Evolutionary conservation across 2,888 invertebrate species (phyloP).

Genomic region (Silvanus unidentatus): DNA sequence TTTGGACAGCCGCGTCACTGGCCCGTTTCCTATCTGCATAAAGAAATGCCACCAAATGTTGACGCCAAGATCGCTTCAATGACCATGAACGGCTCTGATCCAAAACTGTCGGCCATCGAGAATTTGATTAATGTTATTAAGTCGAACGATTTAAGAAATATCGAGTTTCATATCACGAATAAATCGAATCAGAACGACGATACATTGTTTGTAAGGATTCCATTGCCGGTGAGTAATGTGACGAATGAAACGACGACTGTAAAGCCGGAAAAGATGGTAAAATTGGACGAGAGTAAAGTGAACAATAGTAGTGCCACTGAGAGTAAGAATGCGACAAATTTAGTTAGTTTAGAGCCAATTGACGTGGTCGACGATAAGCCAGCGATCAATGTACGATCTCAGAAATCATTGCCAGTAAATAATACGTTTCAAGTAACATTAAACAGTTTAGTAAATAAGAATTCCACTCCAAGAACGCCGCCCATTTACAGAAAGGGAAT

Average conservation of each 20-base stretch:
- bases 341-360: constrained; percentile 18
- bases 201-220: constrained; percentile 40
- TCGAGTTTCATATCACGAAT: constrained; percentile 41
- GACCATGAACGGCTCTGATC: constrained; percentile 16
- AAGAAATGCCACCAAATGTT: constrained; percentile 67
- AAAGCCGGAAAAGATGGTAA: constrained; percentile 8
- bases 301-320: constrained; percentile 13
- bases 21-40: constrained; percentile 79
- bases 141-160: constrained; percentile 39
- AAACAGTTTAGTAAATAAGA: not conserved
- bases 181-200: constrained; percentile 38
- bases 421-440: not conserved
- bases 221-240: constrained; percentile 39
- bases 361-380: constrained; percentile 16
- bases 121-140: constrained; percentile 42
- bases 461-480: not conserved
- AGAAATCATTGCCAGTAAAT: constrained; percentile 18
- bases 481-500: constrained; percentile 34
- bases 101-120: constrained; percentile 38
- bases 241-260: constrained; percentile 20
- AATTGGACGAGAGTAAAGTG: not conserved
- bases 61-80: constrained; percentile 22
- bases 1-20: constrained; percentile 53
- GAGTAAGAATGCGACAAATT: not conserved
- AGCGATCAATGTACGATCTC: constrained; percentile 20